These are phyloP conservation scores for Kradibia gibbosae DNA, from an alignment of 1,140 invertebrate genomes.

Conservation along the genomic window DNA sequence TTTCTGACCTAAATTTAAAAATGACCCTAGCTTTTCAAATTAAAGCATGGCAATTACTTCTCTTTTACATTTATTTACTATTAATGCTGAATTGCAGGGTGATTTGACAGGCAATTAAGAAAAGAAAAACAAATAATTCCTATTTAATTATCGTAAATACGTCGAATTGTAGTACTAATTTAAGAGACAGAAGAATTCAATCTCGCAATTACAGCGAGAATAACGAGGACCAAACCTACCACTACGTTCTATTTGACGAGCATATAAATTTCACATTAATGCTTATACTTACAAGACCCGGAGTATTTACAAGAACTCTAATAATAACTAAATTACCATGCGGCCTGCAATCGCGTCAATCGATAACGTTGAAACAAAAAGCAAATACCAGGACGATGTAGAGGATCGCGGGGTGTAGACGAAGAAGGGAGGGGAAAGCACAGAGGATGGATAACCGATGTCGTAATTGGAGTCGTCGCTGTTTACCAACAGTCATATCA, in stretches of 20 bases:
- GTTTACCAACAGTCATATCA: too few relatives aligned
- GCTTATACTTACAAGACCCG: too few relatives aligned
- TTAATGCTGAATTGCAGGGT: not conserved
- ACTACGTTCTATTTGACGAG: too few relatives aligned
- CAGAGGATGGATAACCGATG: not conserved
- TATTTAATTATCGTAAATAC: not conserved
- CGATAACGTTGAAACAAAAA: too few relatives aligned
- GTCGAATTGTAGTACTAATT: not conserved
- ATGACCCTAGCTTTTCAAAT: not conserved
- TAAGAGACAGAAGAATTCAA: not conserved
- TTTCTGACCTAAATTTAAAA: not conserved
- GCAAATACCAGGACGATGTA: too few relatives aligned
- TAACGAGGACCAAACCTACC: not conserved
- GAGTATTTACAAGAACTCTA: too few relatives aligned
- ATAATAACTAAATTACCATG: too few relatives aligned
- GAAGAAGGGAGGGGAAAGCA: too few relatives aligned
- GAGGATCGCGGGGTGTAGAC: too few relatives aligned
- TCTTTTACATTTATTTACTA: not conserved
- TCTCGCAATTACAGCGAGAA: not conserved
- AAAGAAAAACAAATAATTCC: not conserved
- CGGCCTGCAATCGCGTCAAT: too few relatives aligned
- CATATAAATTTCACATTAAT: too few relatives aligned
- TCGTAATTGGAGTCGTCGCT: not conserved
- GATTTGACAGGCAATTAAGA: not conserved
- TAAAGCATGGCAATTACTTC: too few relatives aligned